Conservation (phyloP, 2,888 invertebrate genomes). For the Osedax fenrisi region DNA sequence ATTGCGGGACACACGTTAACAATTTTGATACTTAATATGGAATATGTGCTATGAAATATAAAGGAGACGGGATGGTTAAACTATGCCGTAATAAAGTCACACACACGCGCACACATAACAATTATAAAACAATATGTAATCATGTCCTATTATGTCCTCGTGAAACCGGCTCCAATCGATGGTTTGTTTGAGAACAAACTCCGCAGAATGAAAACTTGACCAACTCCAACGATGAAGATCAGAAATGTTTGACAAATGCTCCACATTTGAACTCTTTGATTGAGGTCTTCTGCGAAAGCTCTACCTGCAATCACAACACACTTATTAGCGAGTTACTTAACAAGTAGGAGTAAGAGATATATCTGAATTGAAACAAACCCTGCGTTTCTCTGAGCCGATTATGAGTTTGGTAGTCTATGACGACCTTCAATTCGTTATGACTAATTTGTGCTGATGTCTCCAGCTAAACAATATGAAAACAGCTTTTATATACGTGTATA, state of each 20-base stretch:
- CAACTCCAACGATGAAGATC: constrained; percentile 71
- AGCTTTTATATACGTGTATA: too few species aligned
- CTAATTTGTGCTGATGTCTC: constrained; percentile 79
- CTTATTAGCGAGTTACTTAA: too few species aligned
- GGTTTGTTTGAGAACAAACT: constrained; percentile 73
- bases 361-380: too few species aligned
- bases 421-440: constrained; percentile 73
- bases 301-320: constrained; percentile 51
- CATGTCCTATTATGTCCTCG: neutral
- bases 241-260: constrained; percentile 75
- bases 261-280: constrained; percentile 75
- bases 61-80: too few species aligned
- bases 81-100: too few species aligned
- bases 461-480: constrained; percentile 64
- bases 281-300: constrained; percentile 87
- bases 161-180: constrained; percentile 31
- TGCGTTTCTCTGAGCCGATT: constrained; percentile 86
- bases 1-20: too few species aligned
- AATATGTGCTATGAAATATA: too few species aligned
- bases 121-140: too few species aligned
- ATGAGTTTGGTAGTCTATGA: constrained; percentile 90
- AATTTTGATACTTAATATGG: too few species aligned
- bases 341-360: too few species aligned
- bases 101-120: too few species aligned
- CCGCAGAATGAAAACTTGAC: constrained; percentile 77